Conservation (phyloP, 1,140 invertebrate genomes). For the Pygmarrhopalites habei region DNA sequence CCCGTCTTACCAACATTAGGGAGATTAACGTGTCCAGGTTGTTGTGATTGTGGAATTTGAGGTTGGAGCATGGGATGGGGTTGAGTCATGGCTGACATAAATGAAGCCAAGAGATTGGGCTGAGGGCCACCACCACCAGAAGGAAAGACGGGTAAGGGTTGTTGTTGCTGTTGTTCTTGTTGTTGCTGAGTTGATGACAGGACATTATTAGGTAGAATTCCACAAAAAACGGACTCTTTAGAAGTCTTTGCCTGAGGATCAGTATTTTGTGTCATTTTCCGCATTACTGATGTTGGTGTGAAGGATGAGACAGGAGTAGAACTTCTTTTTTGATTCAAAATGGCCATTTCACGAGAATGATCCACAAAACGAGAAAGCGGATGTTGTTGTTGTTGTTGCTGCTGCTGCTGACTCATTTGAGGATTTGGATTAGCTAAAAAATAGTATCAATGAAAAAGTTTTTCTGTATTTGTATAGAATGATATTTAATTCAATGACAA, state of each 20-base stretch:
- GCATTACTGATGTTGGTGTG: slow-evolving; percentile 79
- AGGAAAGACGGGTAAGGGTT: slow-evolving; percentile 7
- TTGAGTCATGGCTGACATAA: slow-evolving; percentile 16
- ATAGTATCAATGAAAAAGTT: neutral
- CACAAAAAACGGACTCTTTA: slow-evolving; percentile 3
- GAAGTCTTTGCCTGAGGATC: slow-evolving; percentile 53
- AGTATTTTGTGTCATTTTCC: slow-evolving; percentile 92
- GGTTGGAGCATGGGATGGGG: neutral
- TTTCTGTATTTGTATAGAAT: too few species aligned
- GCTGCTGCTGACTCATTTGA: slow-evolving; percentile 45
- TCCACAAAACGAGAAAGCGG: slow-evolving; percentile 36
- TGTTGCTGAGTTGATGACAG: slow-evolving; percentile 10
- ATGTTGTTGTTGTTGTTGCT: slow-evolving; percentile 40
- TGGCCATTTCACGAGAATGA: slow-evolving; percentile 39
- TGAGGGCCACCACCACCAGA: neutral
- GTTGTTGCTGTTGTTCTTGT: too few species aligned
- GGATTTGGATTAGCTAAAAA: slow-evolving; percentile 39
- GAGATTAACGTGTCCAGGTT: neutral
- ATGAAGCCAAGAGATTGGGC: neutral
- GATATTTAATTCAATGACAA: neutral
- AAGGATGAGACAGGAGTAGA: slow-evolving; percentile 52
- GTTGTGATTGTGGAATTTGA: neutral
- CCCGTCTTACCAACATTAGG: neutral
- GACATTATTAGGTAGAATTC: neutral
- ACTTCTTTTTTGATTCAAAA: slow-evolving; percentile 11